These are phyloP conservation scores for Cydia fagiglandana DNA, from an alignment of 1,140 invertebrate genomes.

Conservation along the genomic window DNA sequence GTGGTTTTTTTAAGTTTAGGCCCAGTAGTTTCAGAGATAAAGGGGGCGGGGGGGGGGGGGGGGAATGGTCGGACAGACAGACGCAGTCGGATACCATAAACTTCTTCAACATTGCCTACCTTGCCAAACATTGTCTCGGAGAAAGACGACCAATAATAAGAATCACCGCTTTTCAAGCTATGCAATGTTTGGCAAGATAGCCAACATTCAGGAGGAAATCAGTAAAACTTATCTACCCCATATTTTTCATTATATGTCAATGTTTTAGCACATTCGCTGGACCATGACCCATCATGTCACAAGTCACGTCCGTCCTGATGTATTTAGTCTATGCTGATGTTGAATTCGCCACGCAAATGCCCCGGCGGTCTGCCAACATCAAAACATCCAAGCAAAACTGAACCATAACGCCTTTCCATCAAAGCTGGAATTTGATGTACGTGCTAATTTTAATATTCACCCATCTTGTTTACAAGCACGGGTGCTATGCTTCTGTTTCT, in stretches of 20 bases:
- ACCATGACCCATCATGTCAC: constrained; percentile 7
- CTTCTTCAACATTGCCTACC: too few relatives aligned
- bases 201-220: too few relatives aligned
- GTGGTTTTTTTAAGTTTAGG: too few relatives aligned
- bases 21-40: too few relatives aligned
- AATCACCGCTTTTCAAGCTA: too few relatives aligned
- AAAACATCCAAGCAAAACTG: neutral
- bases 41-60: too few relatives aligned
- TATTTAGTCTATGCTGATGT: neutral
- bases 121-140: too few relatives aligned
- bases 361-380: neutral
- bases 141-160: too few relatives aligned
- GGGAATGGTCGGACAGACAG: too few relatives aligned
- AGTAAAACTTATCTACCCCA: neutral
- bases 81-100: too few relatives aligned
- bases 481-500: neutral
- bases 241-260: neutral
- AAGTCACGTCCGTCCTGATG: neutral
- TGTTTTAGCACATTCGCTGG: neutral
- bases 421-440: neutral
- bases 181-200: too few relatives aligned
- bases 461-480: constrained; percentile 7
- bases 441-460: constrained; percentile 7
- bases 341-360: constrained; percentile 2
- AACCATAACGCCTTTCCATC: neutral